phyloP scores from a whole-genome alignment of 2,888 invertebrate genomes.

The Ophion slaviceki region DNA sequence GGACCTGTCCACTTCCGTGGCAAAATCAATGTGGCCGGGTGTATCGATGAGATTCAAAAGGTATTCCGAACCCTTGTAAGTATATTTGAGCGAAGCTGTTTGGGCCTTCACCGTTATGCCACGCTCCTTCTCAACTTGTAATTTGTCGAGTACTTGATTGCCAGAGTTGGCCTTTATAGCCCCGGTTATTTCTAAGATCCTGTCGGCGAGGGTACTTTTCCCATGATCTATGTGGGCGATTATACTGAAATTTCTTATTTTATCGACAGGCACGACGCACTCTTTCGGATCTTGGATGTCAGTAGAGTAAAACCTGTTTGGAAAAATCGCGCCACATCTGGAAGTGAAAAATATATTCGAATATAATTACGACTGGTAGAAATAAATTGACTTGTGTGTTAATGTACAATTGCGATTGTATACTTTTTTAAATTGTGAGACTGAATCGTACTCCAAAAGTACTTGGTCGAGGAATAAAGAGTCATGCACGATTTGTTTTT shows the following conservation, averaged over 20 bases:
- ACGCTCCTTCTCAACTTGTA: constrained; percentile 96
- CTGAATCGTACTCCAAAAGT: background rate
- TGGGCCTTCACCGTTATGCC: constrained; percentile 99
- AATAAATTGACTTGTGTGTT: too few relatives aligned
- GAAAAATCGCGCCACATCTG: constrained; percentile 42
- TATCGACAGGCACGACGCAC: constrained; percentile 83
- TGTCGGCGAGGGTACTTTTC: constrained; percentile 98
- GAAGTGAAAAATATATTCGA: constrained; percentile 3
- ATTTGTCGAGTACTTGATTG: constrained; percentile 90
- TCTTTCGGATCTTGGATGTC: constrained; percentile 69
- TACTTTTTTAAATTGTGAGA: background rate
- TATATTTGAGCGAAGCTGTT: constrained; percentile 94
- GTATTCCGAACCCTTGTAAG: constrained; percentile 88
- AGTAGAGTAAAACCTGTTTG: constrained; percentile 51
- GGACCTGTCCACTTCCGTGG: constrained; percentile 97
- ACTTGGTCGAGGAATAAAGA: background rate
- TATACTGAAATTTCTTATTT: constrained; percentile 97
- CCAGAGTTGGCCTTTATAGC: constrained; percentile 88
- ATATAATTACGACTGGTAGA: background rate
- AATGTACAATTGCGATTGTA: background rate
- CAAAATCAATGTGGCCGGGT: constrained; percentile 99
- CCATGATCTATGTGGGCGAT: constrained; percentile 99
- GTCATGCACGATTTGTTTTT: background rate
- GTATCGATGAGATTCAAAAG: constrained; percentile 98
- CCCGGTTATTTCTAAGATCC: constrained; percentile 96